Percentiles rank a stretch among this genome's conserved stretches.
Conservation (phyloP, 2,888 invertebrate species). For the Patella depressa region DNA sequence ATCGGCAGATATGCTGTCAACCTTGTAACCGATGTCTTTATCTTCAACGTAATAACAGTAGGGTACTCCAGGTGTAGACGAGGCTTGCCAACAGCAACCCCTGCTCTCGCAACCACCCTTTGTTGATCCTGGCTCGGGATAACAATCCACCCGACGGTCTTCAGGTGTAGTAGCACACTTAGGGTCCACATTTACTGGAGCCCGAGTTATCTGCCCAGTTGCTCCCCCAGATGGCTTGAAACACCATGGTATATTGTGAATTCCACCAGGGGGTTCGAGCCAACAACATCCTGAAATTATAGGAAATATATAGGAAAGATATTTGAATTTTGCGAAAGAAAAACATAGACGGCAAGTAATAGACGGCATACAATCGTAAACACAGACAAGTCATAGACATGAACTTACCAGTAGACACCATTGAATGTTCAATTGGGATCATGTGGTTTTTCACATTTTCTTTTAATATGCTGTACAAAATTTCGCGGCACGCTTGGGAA, state of each 20-base stretch:
- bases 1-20: neutral
- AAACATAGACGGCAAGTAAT: no score
- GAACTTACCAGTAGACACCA: no score
- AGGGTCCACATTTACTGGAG: neutral
- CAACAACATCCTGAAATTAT: neutral
- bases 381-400: no score
- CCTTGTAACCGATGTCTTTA: constrained; percentile 13
- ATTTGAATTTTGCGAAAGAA: no score
- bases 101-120: constrained; percentile 9
- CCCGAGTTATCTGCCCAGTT: neutral
- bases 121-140: constrained; percentile 14
- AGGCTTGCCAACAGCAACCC: constrained; percentile 18
- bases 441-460: no score
- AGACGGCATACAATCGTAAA: no score
- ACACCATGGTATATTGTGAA: constrained; percentile 17
- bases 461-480: no score
- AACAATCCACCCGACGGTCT: constrained; percentile 9
- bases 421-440: no score
- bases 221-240: constrained; percentile 13
- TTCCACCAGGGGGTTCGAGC: constrained; percentile 11
- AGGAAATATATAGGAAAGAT: no score
- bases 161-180: neutral
- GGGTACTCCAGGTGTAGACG: constrained; percentile 15
- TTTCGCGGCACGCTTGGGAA: no score
- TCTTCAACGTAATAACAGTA: constrained; percentile 13